Conservation (phyloP, 2,888 invertebrate species). For the Amblyteles armatorius region DNA sequence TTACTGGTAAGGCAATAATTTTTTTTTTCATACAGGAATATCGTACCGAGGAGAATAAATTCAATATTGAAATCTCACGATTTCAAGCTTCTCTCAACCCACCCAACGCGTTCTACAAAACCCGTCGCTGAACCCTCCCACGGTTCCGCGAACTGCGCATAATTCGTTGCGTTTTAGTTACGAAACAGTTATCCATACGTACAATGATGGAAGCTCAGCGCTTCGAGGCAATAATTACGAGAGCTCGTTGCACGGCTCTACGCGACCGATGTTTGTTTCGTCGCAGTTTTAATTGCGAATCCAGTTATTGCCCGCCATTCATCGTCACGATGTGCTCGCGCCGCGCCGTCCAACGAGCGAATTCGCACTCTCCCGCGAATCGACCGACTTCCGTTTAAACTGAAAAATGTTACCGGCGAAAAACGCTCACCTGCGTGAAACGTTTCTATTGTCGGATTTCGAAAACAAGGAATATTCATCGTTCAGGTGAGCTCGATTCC, state of each 20-base stretch:
- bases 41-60: too few species aligned
- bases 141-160: not conserved
- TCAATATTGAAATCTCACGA: not conserved
- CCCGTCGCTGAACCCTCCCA: not conserved
- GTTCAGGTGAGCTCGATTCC: not conserved
- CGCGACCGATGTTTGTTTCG: conserved; percentile 4
- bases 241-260: not conserved
- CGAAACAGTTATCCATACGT: not conserved
- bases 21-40: too few species aligned
- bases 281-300: conserved; percentile 17
- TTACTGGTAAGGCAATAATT: too few species aligned
- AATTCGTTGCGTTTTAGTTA: not conserved
- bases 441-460: not conserved
- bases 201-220: conserved; percentile 1
- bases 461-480: conserved; percentile 11
- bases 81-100: not conserved
- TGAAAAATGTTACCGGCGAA: not conserved
- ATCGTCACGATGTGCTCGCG: not conserved
- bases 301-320: conserved; percentile 2
- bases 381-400: not conserved
- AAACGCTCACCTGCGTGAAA: not conserved
- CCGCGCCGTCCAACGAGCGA: not conserved
- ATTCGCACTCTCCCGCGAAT: not conserved
- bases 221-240: not conserved
- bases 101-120: not conserved